A percentile compares a stretch with the other conserved stretches of the same genome.
These are phyloP conservation scores for Eurypyga helias DNA, from an alignment of 2,113 vertebrate species.

Conservation along the genomic window DNA sequence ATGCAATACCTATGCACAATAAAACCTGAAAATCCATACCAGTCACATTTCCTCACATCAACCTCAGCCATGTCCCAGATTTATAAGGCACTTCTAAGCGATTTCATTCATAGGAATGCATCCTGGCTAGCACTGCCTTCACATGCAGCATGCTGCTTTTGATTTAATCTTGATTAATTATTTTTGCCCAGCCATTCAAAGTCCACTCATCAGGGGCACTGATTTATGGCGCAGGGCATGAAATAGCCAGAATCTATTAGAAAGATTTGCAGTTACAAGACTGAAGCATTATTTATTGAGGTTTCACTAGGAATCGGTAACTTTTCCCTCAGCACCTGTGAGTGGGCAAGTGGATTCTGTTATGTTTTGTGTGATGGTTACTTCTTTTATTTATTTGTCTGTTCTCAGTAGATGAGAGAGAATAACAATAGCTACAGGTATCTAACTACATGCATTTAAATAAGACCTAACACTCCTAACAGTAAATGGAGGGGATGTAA, in stretches of 20 bases:
- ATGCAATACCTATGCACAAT: not conserved
- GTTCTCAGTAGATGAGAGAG: not conserved
- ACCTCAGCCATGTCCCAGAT: conserved; percentile 8
- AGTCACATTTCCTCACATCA: conserved; percentile 13
- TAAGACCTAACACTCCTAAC: not conserved
- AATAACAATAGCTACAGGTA: not conserved
- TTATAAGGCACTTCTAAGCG: conserved; percentile 40
- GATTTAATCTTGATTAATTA: conserved; percentile 62
- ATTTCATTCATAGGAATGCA: not conserved
- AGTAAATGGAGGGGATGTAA: not conserved
- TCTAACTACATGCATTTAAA: not conserved
- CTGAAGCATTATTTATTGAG: conserved; percentile 10
- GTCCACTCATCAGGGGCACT: not conserved
- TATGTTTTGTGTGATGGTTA: not conserved
- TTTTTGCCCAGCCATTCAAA: conserved; percentile 50
- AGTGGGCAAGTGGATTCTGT: not conserved
- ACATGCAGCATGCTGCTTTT: conserved; percentile 5
- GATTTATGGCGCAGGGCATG: conserved; percentile 30
- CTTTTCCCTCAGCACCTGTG: not conserved
- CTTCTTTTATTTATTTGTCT: not conserved
- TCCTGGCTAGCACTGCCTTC: not conserved
- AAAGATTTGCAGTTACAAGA: conserved; percentile 36
- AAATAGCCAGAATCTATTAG: conserved; percentile 40
- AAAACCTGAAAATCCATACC: conserved; percentile 28
- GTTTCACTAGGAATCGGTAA: not conserved